Conservation (phyloP, 2,888 invertebrate species). For the Hesperia comma region DNA sequence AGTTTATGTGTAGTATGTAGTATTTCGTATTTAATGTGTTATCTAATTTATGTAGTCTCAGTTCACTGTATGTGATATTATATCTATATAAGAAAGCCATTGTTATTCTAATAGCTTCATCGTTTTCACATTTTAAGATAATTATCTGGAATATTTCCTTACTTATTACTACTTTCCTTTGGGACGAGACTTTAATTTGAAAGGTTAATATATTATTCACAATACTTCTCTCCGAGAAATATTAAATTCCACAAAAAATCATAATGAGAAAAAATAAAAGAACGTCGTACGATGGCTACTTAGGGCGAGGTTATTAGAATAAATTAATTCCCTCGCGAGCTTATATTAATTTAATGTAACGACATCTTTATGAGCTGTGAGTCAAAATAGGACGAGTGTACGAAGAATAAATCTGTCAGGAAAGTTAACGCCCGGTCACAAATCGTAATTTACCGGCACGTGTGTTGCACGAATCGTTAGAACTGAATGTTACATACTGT, state of each 20-base stretch:
- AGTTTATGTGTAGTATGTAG: no score
- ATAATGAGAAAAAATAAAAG: slow-evolving; percentile 34
- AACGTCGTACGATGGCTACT: slow-evolving; percentile 35
- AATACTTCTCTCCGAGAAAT: slow-evolving; percentile 12
- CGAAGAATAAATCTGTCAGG: slow-evolving; percentile 77
- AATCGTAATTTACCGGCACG: slow-evolving; percentile 75
- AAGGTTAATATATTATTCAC: slow-evolving; percentile 22
- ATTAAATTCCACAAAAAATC: slow-evolving; percentile 35
- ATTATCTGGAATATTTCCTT: background rate
- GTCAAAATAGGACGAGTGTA: slow-evolving; percentile 75
- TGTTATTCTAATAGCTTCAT: background rate
- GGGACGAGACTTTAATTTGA: slow-evolving; percentile 5
- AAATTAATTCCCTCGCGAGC: slow-evolving; percentile 65
- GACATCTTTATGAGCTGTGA: slow-evolving; percentile 80
- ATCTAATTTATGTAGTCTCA: no score
- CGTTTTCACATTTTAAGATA: background rate
- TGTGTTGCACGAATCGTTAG: slow-evolving; percentile 60
- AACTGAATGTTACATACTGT: slow-evolving; percentile 34
- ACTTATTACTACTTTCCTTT: slow-evolving; percentile 7
- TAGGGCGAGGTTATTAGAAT: slow-evolving; percentile 58
- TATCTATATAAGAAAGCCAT: no score
- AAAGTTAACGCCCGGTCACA: slow-evolving; percentile 72
- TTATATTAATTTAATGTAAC: slow-evolving; percentile 73
- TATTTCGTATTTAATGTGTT: no score
- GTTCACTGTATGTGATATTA: no score